These are phyloP conservation scores for Rhodeus uyekii DNA, from an alignment of 2,797 vertebrate genomes.

Conservation along the genomic window DNA sequence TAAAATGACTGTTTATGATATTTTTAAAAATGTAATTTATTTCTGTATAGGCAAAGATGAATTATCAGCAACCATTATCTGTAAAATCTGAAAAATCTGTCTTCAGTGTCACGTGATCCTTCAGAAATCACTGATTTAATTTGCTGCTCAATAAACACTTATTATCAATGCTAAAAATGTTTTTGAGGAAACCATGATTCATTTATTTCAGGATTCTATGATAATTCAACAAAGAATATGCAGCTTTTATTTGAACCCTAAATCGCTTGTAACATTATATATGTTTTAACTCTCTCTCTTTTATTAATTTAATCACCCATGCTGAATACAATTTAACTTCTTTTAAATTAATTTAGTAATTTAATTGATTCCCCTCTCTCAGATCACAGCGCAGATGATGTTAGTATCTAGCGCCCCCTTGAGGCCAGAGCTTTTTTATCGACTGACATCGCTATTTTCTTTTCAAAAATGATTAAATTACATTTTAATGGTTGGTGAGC, in stretches of 20 bases:
- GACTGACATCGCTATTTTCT: background rate
- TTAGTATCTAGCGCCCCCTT: slow-evolving; percentile 24
- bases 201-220: background rate
- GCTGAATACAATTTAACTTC: background rate
- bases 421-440: background rate
- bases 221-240: background rate
- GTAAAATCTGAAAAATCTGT: too few species aligned
- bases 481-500: background rate
- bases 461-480: background rate
- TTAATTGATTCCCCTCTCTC: background rate
- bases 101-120: background rate
- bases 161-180: background rate
- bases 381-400: background rate
- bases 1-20: background rate
- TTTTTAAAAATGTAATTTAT: background rate
- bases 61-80: background rate
- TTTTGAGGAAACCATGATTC: background rate
- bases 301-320: background rate
- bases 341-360: background rate
- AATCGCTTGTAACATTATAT: background rate
- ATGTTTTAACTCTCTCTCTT: background rate
- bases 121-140: background rate
- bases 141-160: background rate
- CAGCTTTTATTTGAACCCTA: background rate
- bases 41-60: background rate